Base-by-base conservation (phyloP, 2,888 invertebrate species). In the Phengaris arion region DNA sequence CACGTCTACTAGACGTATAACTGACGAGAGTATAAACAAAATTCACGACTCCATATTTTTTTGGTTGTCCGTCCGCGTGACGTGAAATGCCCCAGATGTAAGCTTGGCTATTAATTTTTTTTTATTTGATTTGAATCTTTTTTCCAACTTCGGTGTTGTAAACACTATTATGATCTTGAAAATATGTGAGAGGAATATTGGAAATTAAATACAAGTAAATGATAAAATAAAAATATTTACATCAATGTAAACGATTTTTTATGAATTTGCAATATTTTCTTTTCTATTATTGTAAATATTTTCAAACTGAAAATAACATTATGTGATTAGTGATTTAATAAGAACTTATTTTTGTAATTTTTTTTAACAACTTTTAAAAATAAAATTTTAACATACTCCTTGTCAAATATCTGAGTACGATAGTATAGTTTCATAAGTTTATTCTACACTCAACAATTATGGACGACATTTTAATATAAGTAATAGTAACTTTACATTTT, bases 141-240 rank as follows among this genome's bases (percentile, higher is more conserved):
- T 35, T 13, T 64, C 64, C 64, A 64, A 64, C 35, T 45, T 7
- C 45, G 52, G 22, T 22, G 10, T 55, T 45, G 0, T 45, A 45
- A 64, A 13, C 10, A 59, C 59, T 35, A 59, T 13, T 6, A 54
- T 51, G 69, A 77, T 76, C 77, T 75, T 75, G 74, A 74, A 76
- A 68, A 77, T 76, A 79, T 48, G 77, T 76, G 77, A 78, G 75
- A 73, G 76, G 76, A 57, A 13, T 59, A 15, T n/a, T 52, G 13
- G 46, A 22, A 68, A 15, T 12, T 22, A 54, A 35, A 10, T 13
- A 54, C 9, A 52, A 35, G 12, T 3, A 35, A 48, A 69, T 69
- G n/a, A 69, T 3, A 48, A 15, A 48, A n/a, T 9, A 48, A 69
- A 8, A 64, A 64, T 45, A 64, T 64, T 64, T 64, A 64, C 64